A percentile compares a stretch with the other conserved stretches of the same genome.
These are phyloP conservation scores for Ictalurus furcatus DNA, from an alignment of 2,113 vertebrate genomes.

Conservation along the genomic window DNA sequence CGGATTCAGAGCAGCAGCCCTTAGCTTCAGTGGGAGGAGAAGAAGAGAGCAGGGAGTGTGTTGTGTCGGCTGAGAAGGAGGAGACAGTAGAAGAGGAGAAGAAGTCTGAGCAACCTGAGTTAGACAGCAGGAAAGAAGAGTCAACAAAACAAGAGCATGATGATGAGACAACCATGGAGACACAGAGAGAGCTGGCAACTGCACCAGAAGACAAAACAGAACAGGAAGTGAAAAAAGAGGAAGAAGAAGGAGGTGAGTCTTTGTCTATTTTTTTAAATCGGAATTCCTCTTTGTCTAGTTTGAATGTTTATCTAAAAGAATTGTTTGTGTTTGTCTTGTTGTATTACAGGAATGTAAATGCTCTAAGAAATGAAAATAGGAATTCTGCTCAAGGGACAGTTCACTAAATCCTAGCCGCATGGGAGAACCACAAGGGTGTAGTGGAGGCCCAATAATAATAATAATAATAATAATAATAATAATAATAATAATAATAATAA, in stretches of 20 bases:
- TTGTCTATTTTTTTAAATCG: background rate
- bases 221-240: slow-evolving; percentile 19
- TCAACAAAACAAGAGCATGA: background rate
- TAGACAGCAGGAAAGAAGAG: background rate
- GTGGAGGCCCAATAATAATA: background rate
- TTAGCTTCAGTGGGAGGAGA: background rate
- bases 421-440: slow-evolving; percentile 9
- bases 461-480: slow-evolving; percentile 2
- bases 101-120: slow-evolving; percentile 8
- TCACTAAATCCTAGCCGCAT: background rate
- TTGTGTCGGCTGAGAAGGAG: slow-evolving; percentile 28
- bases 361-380: background rate
- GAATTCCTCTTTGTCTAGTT: background rate
- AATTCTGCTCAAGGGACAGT: background rate
- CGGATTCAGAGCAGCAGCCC: slow-evolving; percentile 24
- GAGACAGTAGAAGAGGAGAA: slow-evolving; percentile 15
- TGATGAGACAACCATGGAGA: slow-evolving; percentile 6
- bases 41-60: background rate
- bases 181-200: background rate
- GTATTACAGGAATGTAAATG: slow-evolving; percentile 30
- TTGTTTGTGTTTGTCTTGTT: background rate
- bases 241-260: background rate
- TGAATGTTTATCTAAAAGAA: background rate
- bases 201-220: background rate
- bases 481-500: background rate